phyloP scores from a whole-genome alignment of 2,797 vertebrate genomes.

The Tragelaphus oryx region DNA sequence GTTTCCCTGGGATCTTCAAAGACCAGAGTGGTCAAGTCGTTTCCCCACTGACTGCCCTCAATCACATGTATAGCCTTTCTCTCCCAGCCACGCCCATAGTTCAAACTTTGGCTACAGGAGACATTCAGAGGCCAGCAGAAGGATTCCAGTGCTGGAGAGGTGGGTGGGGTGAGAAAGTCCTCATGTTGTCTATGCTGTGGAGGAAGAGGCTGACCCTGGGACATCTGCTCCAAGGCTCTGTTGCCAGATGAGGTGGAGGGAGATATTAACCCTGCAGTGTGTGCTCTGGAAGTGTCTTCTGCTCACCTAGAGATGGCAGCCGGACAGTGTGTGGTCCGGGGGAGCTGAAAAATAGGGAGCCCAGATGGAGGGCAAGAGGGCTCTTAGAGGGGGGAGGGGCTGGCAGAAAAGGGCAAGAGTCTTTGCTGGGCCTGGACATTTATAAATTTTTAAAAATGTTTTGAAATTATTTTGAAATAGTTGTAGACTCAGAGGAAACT shows the following conservation, averaged over 20 bases:
- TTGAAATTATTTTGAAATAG: constrained; percentile 38
- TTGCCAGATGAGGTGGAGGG: constrained; percentile 20
- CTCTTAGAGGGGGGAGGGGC: not conserved
- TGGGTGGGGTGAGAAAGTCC: constrained; percentile 48
- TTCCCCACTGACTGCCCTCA: constrained; percentile 7
- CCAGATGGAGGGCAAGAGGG: not conserved
- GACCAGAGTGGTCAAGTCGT: not conserved
- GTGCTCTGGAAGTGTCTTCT: constrained; percentile 1
- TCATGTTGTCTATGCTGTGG: not conserved
- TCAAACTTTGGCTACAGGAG: not conserved
- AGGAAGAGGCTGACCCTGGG: constrained; percentile 18
- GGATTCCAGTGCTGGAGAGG: not conserved
- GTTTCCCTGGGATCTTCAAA: constrained; percentile 30
- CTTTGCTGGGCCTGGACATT: not conserved
- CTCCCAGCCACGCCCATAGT: constrained; percentile 10
- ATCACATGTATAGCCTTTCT: not conserved
- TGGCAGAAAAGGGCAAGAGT: not conserved
- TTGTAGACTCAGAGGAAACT: constrained; percentile 27
- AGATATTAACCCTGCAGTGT: not conserved
- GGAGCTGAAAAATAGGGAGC: not conserved
- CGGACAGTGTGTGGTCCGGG: not conserved
- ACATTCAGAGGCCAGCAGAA: constrained; percentile 24
- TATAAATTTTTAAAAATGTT: constrained; percentile 6
- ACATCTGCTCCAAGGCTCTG: not conserved
- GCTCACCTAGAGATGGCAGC: not conserved